Evolutionary conservation across 1,140 invertebrate genomes (phyloP).

Genomic region (Cydia strobilella): DNA sequence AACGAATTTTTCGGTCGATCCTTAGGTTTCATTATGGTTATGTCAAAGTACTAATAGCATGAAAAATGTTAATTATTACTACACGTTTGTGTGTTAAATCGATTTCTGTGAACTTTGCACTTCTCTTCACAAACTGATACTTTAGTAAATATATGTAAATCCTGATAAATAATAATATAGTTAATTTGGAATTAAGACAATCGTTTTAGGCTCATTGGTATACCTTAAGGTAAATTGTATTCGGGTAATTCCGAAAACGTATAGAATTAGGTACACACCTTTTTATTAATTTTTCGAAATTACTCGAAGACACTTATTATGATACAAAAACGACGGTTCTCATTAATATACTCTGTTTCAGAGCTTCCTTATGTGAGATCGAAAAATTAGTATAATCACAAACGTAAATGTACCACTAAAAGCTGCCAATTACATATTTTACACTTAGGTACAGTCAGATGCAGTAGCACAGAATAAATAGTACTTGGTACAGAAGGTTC

Average conservation of each 20-base stretch:
- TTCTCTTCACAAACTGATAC: neutral
- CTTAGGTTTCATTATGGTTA: neutral
- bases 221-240: neutral
- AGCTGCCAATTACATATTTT: constrained; percentile 22
- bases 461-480: too few species aligned
- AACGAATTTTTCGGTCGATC: neutral
- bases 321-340: neutral
- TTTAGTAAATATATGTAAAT: neutral
- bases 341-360: constrained; percentile 7
- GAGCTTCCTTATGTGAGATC: constrained; percentile 18
- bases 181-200: constrained; percentile 3
- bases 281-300: too few species aligned
- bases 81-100: neutral
- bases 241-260: too few species aligned
- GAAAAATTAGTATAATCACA: constrained; percentile 23
- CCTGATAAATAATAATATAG: constrained; percentile 1
- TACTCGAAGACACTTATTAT: too few species aligned
- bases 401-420: constrained; percentile 6
- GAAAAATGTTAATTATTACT: neutral
- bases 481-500: too few species aligned
- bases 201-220: neutral
- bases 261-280: too few species aligned
- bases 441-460: neutral
- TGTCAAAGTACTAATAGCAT: neutral
- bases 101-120: neutral